Evolutionary conservation across 2,797 vertebrate species (phyloP), one percentile per base, ranked within the genome.

Genomic region (Parotocinclus haroldoi): DNA sequence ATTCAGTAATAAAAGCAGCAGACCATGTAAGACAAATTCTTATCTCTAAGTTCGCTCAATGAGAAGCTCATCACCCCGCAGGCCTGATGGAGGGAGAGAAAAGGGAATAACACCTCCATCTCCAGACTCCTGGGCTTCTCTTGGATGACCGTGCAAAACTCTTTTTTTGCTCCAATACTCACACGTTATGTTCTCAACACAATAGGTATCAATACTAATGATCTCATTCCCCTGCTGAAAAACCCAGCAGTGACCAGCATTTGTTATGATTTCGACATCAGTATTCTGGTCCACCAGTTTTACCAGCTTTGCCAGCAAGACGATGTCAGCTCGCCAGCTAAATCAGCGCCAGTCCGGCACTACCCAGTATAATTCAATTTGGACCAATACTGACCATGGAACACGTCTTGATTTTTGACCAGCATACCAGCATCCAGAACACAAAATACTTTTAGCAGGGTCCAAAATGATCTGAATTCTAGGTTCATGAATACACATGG

Each of bases 11-110:
- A 59, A 69, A 74, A 60, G 58, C 69, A 65, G 44, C 27, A 49
- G 66, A 72, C 58, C 72, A 50, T 74, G 45, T 62, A 56, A 66
- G 58, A 74, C 58, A 71, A 74, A 66, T 71, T 61, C 65, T 54
- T 51, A 38, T 73, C 50, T 44, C 38, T 51, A 59, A 67, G 44
- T 73, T 70, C 61, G 59, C 45, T 69, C 66, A 64, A 55, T 55
- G 56, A 60, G 59, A 68, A 64, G 68, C 49, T 64, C 68, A 70
- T 64, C 68, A 64, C 39, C 60, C 60, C 54, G 57, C 40, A 63
- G 61, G 60, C 55, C 55, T 44, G 39, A 66, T 27, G 59, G 45
- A 62, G 54, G 58, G 50, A 55, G 39, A 71, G 14, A 63, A 8
- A 16, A 42, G 39, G 40, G 52, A 66, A 73, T 42, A 65, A 59